Evolutionary conservation across 2,888 invertebrate genomes (phyloP), one percentile per base, ranked within the genome.

Genomic region (Thera britannica): DNA sequence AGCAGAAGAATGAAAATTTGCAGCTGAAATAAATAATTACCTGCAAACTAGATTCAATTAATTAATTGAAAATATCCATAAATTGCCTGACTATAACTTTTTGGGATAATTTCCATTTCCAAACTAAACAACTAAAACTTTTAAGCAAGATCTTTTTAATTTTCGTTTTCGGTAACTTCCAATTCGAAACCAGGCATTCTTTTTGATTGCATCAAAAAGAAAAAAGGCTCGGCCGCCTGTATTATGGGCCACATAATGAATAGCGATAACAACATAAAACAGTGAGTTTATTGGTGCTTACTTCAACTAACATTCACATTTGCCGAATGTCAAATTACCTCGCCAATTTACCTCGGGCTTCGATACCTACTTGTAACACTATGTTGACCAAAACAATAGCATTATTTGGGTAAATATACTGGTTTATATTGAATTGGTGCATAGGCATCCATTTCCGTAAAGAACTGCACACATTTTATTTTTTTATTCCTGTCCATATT

Each of bases 181-280:
- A 51, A 23, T 23, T 51, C 23, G 1, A 23, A 51, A 51, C 23
- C 35, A 4, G 8, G 1, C 23, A 23, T 23, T 23, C 23, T 46
- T 46, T 34, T 44, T 34, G 9, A 34, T 46, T 11, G 34, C 46
- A 12, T 23, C 23, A 51, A 51, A 44, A 34, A 52, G 12, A 56
- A 63, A 56, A 51, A 57, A 64, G 71, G 72, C 72, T 58, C 59
- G 65, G 72, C 69, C 52, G 61, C 68, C 41, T 46, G 38, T 9
- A 8, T 71, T 74, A 79, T 78, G 73, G 75, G 70, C 74, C 71
- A 70, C 70, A 73, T 70, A 78, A 76, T 71, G 69, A 72, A 73
- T 75, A 68, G 71, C 73, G 75, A 76, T 76, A 82, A 78, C 81
- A 81, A 67, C 70, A 74, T 83, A 83, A 83, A 82, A 72, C 75